phyloP scores from a whole-genome alignment of 2,113 vertebrate genomes.

The Stegastes partitus region DNA sequence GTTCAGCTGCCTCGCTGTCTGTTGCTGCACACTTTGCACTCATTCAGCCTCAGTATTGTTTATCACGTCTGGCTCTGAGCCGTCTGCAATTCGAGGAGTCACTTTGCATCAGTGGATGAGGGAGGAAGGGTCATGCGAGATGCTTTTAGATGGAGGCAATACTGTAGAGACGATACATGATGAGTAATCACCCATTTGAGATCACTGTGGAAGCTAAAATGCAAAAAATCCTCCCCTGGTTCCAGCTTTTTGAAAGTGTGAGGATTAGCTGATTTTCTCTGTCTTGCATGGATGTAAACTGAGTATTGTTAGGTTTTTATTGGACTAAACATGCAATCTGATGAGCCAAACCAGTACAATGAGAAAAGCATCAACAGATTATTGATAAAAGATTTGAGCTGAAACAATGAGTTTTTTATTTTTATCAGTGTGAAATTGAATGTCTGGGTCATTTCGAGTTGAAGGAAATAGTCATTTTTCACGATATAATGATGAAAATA shows the following conservation, averaged over 20 bases:
- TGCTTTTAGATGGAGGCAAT: slow-evolving; percentile 30
- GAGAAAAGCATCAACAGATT: too few relatives aligned
- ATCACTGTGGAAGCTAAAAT: background rate
- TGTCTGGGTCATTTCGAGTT: background rate
- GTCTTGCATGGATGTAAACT: background rate
- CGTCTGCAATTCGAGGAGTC: slow-evolving; percentile 48
- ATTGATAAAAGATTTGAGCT: too few relatives aligned
- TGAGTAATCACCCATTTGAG: background rate
- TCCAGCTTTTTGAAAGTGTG: background rate
- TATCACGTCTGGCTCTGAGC: slow-evolving; percentile 53
- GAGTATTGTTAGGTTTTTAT: background rate
- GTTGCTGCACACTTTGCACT: slow-evolving; percentile 57
- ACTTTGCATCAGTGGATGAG: slow-evolving; percentile 44
- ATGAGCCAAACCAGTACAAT: too few relatives aligned
- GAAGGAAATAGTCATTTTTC: background rate
- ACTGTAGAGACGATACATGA: background rate
- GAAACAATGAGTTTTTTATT: too few relatives aligned
- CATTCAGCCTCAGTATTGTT: slow-evolving; percentile 55
- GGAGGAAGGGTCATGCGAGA: slow-evolving; percentile 12
- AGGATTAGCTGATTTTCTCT: slow-evolving; percentile 18
- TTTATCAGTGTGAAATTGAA: background rate
- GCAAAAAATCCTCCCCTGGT: background rate
- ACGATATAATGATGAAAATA: slow-evolving; percentile 12
- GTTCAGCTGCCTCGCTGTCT: slow-evolving; percentile 46
- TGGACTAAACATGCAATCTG: background rate